Evolutionary conservation across 2,888 invertebrate species (phyloP), one percentile per base, ranked within the genome.

Genomic region (Monopis laevigella): DNA sequence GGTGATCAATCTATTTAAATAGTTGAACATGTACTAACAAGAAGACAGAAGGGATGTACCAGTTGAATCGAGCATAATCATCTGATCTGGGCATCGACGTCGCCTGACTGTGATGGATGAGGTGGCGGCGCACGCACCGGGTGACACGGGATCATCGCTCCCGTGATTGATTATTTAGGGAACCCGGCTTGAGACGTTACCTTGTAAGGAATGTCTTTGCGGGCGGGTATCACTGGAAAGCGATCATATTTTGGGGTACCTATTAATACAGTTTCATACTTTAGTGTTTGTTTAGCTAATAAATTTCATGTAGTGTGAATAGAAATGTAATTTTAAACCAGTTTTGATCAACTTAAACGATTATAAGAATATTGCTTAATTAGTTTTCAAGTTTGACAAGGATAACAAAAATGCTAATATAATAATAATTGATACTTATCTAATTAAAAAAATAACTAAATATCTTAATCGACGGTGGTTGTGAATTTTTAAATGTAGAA

Each of bases 21-120:
- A 21, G 5, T 21, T 21, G 24, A 21, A 21, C 8, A 8, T 8
- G 6, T 21, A 8, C 6, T 21, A 7, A 7, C 6, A 7, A 7
- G 5, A 7, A 21, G 6, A 21, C 6, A 7, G 6, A 21, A 21
- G 5, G 24, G 6, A 21, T 21, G 24, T 21, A n/a, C 16, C 17
- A 16, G 16, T 17, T 14, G 32, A 32, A 32, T 32, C 32, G 14
- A 10, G 32, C 14, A 17, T 32, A 17, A 32, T 32, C 32, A 32
- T 32, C 32, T 17, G 32, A 17, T 32, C 32, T 32, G 16, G 16
- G 32, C 14, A 32, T 32, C 32, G 6, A 12, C 50, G 49, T 54
- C 56, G 58, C 56, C 62, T 45, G 56, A 47, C 48, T 58, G 59
- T 74, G 75, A 75, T 75, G 67, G 70, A 75, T 75, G 71, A 66